Evolutionary conservation across 2,797 vertebrate genomes (phyloP).

Genomic region (Ptychobarbus kaznakovi): DNA sequence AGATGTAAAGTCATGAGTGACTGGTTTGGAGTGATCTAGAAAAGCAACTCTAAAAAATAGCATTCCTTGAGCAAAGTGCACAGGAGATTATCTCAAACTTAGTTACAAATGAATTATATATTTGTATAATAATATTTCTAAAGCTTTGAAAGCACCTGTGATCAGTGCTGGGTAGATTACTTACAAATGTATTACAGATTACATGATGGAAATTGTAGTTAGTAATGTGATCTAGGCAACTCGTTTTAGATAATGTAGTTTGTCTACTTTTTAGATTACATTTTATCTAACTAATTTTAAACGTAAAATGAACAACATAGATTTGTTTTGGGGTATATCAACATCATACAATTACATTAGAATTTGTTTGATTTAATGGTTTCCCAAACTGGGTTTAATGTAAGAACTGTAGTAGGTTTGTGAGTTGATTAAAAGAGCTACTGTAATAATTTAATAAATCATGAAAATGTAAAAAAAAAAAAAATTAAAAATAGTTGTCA

Average conservation of each 20-base stretch:
- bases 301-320: no score
- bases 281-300: neutral
- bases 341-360: neutral
- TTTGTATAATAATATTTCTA: neutral
- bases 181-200: neutral
- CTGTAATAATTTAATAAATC: no score
- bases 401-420: no score
- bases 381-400: no score
- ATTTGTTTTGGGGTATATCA: no score
- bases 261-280: neutral
- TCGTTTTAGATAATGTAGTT: neutral
- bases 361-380: no score
- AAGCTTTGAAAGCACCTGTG: neutral
- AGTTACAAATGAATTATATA: neutral
- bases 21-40: neutral
- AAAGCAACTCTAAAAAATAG: neutral
- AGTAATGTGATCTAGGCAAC: neutral
- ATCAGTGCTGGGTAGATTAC: neutral
- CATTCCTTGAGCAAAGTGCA: neutral
- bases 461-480: no score
- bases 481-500: no score
- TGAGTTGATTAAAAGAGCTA: no score
- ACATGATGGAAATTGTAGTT: neutral
- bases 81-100: neutral
- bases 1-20: neutral